Base-by-base conservation (phyloP, 2,113 vertebrate genomes). In the Sapayoa aenigma region DNA sequence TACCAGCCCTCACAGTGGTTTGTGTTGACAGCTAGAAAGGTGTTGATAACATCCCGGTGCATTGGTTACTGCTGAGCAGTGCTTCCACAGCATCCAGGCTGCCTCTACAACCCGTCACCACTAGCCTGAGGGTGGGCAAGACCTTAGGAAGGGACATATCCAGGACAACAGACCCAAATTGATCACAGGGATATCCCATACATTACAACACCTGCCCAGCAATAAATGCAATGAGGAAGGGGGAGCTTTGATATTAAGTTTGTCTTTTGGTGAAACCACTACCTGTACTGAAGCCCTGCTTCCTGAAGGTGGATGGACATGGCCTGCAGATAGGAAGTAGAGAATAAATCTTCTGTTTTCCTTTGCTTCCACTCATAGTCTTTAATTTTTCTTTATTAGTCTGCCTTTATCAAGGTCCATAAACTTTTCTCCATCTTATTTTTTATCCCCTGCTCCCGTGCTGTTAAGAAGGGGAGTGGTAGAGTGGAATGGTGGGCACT, bases 201-300 rank as follows among this genome's bases (percentile, higher is more conserved):
- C 53, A 12, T 1, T 19, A 11, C 11, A 22, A 7, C 1, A 11
- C 19, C 39, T 59, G 44, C 30, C 33, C 31, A 49, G 11, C 27
- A 66, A 11, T n/a, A 55, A 65, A 76, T 47, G 31, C 3, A 9
- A 3, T 12, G 11, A 55, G 35, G 37, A 81, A 53, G 25, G 19
- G 63, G 30, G 25, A 52, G 22, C 11, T 52, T 41, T 7, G 1
- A 52, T 75, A 18, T 14, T 31, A 9, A 1, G 5, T 41, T 53
- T 42, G 7, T 24, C 9, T 53, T 59, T 39, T 46, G 16, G 33
- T 65, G 30, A 55, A 84, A 71, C 3, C 0, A 0, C 11, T 71
- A 6, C 12, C 11, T 14, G 9, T 42, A 55, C 41, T 42, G 24
- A 82, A 67, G 17, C 3, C 17, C 23, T 60, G 3, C 12, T 66